phyloP scores from a whole-genome alignment of 1,140 invertebrate genomes.

The Drosophila sp. region DNA sequence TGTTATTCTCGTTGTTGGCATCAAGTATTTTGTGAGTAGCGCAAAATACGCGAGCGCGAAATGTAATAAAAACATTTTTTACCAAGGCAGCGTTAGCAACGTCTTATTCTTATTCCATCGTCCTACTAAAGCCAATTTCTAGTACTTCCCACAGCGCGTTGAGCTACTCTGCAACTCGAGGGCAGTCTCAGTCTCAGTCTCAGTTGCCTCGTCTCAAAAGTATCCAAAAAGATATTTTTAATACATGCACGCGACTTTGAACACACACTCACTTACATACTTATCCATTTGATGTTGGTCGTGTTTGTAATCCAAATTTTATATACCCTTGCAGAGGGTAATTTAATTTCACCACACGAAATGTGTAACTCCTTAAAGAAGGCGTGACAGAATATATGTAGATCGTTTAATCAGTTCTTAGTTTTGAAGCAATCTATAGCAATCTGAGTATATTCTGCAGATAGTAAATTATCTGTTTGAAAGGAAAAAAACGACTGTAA shows the following conservation, averaged over 20 bases:
- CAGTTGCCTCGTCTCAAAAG: conserved; percentile 45
- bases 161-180: conserved; percentile 53
- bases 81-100: conserved; percentile 40
- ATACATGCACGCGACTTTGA: conserved; percentile 72
- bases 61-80: conserved; percentile 84
- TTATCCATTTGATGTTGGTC: conserved; percentile 69
- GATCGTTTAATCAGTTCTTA: too few relatives aligned
- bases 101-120: conserved; percentile 59
- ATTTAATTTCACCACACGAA: conserved; percentile 3
- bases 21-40: conserved; percentile 82
- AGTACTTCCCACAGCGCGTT: conserved; percentile 50
- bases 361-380: neutral
- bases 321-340: neutral
- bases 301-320: too few relatives aligned
- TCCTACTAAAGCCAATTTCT: conserved; percentile 73
- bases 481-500: too few relatives aligned
- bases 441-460: too few relatives aligned
- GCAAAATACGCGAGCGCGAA: conserved; percentile 78
- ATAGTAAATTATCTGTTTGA: too few relatives aligned
- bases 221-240: conserved; percentile 81
- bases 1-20: conserved; percentile 61
- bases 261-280: conserved; percentile 29
- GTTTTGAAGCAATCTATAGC: too few relatives aligned
- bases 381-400: too few relatives aligned
- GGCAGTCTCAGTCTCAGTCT: conserved; percentile 19